Percentiles rank a stretch among this genome's conserved stretches.
Evolutionary conservation across 2,888 invertebrate genomes (phyloP).

Genomic region (Oligia fasciuncula): DNA sequence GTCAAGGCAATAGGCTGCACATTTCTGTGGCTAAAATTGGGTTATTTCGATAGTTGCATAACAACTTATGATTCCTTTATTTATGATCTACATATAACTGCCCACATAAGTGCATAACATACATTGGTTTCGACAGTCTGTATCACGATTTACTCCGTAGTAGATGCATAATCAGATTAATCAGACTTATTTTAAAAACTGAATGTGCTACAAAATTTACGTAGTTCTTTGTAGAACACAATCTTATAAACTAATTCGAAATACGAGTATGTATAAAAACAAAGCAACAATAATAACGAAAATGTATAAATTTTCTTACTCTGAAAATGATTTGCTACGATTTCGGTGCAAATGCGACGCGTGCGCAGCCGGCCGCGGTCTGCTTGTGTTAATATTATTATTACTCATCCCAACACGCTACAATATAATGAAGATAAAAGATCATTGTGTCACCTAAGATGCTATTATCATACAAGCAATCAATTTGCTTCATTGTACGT

Average conservation of each 20-base stretch:
- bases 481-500: conserved; percentile 38
- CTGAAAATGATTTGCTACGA: conserved; percentile 1
- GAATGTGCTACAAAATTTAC: neutral
- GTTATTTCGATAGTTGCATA: conserved; percentile 29
- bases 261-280: no score
- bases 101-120: conserved; percentile 6
- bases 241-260: no score
- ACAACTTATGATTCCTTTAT: conserved; percentile 22
- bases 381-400: conserved; percentile 38
- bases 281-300: neutral
- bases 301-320: conserved; percentile 7
- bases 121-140: conserved; percentile 6
- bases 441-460: conserved; percentile 55
- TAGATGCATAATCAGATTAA: neutral
- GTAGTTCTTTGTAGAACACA: neutral
- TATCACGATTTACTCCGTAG: no score
- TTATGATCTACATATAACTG: conserved; percentile 27
- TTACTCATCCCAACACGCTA: conserved; percentile 46
- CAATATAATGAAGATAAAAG: conserved; percentile 54
- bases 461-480: conserved; percentile 53
- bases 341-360: conserved; percentile 16
- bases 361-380: conserved; percentile 22
- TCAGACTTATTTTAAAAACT: neutral
- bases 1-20: conserved; percentile 19
- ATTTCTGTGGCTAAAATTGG: conserved; percentile 34